Conservation (phyloP, 35 echinoderm and acorn worm species). For the Ophiothrix spiculata region DNA sequence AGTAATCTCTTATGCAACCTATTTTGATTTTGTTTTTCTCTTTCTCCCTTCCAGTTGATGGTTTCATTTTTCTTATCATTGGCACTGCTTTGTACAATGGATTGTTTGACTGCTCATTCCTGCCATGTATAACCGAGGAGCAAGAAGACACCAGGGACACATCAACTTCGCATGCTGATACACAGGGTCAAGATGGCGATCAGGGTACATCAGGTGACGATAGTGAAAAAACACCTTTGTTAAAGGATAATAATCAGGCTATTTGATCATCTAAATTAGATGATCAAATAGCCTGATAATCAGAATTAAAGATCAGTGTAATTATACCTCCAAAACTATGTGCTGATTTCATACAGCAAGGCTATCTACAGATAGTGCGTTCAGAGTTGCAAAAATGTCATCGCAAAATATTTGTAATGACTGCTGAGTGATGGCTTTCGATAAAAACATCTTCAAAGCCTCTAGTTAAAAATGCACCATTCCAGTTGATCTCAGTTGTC, state of each 20-base stretch:
- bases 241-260: not conserved
- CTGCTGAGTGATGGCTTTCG: too few species aligned
- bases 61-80: constrained; percentile 79
- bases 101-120: constrained; percentile 66
- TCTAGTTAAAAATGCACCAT: too few species aligned
- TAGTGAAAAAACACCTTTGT: constrained; percentile 9
- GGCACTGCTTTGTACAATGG: constrained; percentile 84
- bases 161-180: not conserved
- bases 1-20: not conserved
- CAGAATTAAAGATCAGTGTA: too few species aligned
- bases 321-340: too few species aligned
- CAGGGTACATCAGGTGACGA: constrained; percentile 25
- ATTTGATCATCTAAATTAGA: too few species aligned
- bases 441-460: too few species aligned
- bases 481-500: too few species aligned
- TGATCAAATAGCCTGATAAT: too few species aligned
- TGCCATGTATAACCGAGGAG: constrained; percentile 53
- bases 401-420: too few species aligned
- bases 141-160: not conserved
- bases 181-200: constrained; percentile 12
- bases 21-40: constrained; percentile 17
- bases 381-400: too few species aligned
- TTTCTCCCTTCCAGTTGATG: constrained; percentile 66
- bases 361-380: too few species aligned
- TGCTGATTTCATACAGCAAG: too few species aligned